Evolutionary conservation across 2,113 vertebrate genomes (phyloP), one percentile per base, ranked within the genome.

Genomic region (Gasterosteus nipponicus): DNA sequence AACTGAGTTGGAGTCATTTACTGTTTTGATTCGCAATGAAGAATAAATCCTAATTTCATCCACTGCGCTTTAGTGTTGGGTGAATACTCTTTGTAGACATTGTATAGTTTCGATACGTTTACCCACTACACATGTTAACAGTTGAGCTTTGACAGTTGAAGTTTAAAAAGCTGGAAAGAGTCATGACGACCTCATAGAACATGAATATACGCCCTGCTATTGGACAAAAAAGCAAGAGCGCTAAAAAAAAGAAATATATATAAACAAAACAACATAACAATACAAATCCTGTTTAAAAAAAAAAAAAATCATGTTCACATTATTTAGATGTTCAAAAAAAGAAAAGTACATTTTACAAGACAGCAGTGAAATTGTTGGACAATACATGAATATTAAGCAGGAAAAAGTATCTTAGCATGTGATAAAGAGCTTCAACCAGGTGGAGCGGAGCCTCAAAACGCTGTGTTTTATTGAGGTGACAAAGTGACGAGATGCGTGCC

Each of bases 231-330:
- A 19, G 53, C 63, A 79, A 73, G 83, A 78, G 47, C 60, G 86
- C 19, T 59, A 49, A 79, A 51, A 19, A 72, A 86, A 68, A 10
- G 54, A 80, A 91, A 92, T 92, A 86, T 92, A 86, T 80, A 91
- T 88, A 89, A 87, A 92, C 87, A 93, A 93, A 93, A 93, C 89
- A 90, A 93, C 86, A 90, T 77, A 92, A 93, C 89, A 89, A 92
- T 92, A 93, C 80, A 93, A 93, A 93, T 91, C 89, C 90, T 91
- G 89, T 88, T 90, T 91, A 87, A 92, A 92, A 92, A 87, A 92
- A 92, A 92, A 94, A 91, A 89, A 93, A 92, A 89, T 89, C 90
- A 93, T 87, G 89, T 94, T 93, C 93, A 94, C 93, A 94, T 93
- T 38, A 38, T 38, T 38, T 92, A 90, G 86, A 90, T 93, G 88